These are phyloP conservation scores for Polypterus bichir DNA, from an alignment of 2,113 vertebrate species.

Conservation along the genomic window DNA sequence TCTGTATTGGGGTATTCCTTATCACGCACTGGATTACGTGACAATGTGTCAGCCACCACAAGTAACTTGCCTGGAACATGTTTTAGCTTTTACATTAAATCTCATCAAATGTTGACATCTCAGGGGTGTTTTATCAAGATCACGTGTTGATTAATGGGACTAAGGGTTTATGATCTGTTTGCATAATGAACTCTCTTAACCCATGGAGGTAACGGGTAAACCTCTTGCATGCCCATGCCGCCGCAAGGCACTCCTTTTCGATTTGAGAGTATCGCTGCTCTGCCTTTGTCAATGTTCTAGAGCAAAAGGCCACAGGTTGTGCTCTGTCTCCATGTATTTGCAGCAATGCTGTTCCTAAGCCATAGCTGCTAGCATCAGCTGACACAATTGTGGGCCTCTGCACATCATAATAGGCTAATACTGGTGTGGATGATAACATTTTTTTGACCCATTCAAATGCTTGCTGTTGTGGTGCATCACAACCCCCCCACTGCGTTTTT, in stretches of 20 bases:
- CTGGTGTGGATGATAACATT: neutral
- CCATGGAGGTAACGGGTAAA: neutral
- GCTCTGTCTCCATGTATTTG: slow-evolving; percentile 1
- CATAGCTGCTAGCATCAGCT: slow-evolving; percentile 8
- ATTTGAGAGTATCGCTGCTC: slow-evolving; percentile 1
- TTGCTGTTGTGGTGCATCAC: neutral
- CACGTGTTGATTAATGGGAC: neutral
- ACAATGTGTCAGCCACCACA: no score
- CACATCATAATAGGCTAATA: slow-evolving; percentile 1
- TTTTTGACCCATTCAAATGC: neutral
- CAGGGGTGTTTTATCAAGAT: slow-evolving; percentile 2
- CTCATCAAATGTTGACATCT: slow-evolving; percentile 9
- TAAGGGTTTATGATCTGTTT: slow-evolving; percentile 8
- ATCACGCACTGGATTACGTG: no score
- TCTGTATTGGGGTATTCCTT: no score
- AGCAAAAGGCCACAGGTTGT: slow-evolving; percentile 6
- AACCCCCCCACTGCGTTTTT: no score
- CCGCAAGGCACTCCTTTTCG: slow-evolving; percentile 3
- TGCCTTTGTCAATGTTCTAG: neutral
- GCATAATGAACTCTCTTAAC: neutral
- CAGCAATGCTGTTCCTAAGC: slow-evolving; percentile 1
- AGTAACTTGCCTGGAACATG: no score
- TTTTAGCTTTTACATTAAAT: no score
- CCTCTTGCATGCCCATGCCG: neutral
- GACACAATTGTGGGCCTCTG: slow-evolving; percentile 4